These are phyloP conservation scores for Copidosoma aretas DNA, from an alignment of 2,888 invertebrate species.

Conservation along the genomic window DNA sequence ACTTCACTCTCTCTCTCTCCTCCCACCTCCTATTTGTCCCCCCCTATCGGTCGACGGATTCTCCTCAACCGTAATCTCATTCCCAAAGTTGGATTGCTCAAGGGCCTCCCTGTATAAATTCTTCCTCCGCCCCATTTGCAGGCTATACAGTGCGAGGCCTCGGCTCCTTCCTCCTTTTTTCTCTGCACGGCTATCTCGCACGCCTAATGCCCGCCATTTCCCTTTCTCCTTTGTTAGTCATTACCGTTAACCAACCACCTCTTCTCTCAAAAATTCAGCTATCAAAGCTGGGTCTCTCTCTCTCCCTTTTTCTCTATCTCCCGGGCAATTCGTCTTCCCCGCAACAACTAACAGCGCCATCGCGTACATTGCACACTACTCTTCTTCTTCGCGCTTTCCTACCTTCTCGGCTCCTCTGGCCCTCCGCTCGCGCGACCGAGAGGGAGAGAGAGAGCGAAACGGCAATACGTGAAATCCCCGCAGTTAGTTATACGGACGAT, in stretches of 20 bases:
- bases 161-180: slow-evolving; percentile 9
- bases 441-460: neutral
- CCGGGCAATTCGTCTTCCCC: slow-evolving; percentile 32
- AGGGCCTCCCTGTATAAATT: slow-evolving; percentile 25
- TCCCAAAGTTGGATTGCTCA: slow-evolving; percentile 45
- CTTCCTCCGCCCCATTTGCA: neutral
- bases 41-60: slow-evolving; percentile 53
- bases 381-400: slow-evolving; percentile 24
- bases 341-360: too few relatives aligned
- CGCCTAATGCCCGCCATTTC: neutral
- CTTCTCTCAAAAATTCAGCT: slow-evolving; percentile 19
- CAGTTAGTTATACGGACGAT: slow-evolving; percentile 43
- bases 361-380: neutral
- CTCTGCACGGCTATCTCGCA: neutral
- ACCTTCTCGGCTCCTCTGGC: neutral
- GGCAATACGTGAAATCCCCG: slow-evolving; percentile 39
- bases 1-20: slow-evolving; percentile 19
- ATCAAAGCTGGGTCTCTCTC: slow-evolving; percentile 9
- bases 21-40: slow-evolving; percentile 27
- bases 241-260: slow-evolving; percentile 14
- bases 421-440: neutral
- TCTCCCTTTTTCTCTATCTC: slow-evolving; percentile 29
- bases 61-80: slow-evolving; percentile 53
- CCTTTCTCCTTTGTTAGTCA: neutral
- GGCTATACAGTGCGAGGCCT: slow-evolving; percentile 29